Base-by-base conservation (phyloP, 2,888 invertebrate species). In the Cenopis cana region DNA sequence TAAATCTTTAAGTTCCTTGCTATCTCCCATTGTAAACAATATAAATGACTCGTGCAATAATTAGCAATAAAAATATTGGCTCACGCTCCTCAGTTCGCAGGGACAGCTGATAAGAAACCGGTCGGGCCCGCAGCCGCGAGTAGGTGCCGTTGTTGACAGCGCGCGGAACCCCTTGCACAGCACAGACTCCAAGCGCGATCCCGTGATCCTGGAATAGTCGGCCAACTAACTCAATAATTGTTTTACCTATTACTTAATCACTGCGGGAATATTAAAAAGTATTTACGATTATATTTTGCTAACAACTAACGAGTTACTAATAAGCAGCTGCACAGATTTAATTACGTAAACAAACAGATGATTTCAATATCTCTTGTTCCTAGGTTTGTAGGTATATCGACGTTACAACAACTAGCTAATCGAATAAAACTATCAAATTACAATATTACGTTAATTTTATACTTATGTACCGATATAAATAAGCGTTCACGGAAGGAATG, bases 61-160 rank as follows among this genome's bases (percentile, higher is more conserved):
- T 36, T 57, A 57, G 17, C 36, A 11, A 38, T 38, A 38, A 38
- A 14, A 57, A 36, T 3, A 24, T 24, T 57, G 11, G 14, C 57
- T 57, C 57, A 57, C 38, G 57, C 17, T 57, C 36, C 57, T 57
- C 57, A 38, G 36, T 9, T 38, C 36, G 36, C 36, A 1, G 36
- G 36, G 8, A 36, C 36, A 9, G 9, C 36, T 10, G 36, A 36
- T 36, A 36, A 57, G 57, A 38, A 38, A 57, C 36, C 57, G 36
- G 57, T 57, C 38, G 24, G 24, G 24, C 24, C 24, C 24, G 24
- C 24, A 24, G 24, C 24, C 24, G 24, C 24, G 24, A 24, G 24
- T 24, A 24, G 24, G 24, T 24, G 4, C 24, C 24, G 24, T 4
- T 24, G 24, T 1, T 24, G 4, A 24, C 24, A 24, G 24, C 24